Evolutionary conservation across 2,797 vertebrate species (phyloP).

Genomic region (Hemibagrus guttatus): DNA sequence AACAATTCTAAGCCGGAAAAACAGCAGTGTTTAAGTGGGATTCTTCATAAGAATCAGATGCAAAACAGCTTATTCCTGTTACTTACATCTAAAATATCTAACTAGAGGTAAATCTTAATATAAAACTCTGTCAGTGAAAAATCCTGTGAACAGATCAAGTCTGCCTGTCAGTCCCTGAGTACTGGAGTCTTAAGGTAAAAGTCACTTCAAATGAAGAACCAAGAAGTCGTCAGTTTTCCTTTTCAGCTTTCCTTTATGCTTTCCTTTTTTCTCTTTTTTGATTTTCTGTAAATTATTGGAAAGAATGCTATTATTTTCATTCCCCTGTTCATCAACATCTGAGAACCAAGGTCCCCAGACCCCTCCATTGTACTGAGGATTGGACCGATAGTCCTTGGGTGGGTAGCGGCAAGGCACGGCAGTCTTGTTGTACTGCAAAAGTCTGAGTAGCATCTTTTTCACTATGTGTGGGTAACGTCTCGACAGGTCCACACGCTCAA

Average conservation of each 20-base stretch:
- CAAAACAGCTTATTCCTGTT: constrained; percentile 43
- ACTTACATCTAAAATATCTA: constrained; percentile 55
- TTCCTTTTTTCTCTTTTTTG: constrained; percentile 68
- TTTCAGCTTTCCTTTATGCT: constrained; percentile 67
- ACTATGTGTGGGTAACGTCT: constrained; percentile 84
- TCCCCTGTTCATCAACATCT: constrained; percentile 78
- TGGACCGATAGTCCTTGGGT: constrained; percentile 89
- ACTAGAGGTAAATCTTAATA: constrained; percentile 51
- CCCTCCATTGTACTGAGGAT: constrained; percentile 92
- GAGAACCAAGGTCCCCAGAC: constrained; percentile 97
- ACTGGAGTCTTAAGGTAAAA: constrained; percentile 44
- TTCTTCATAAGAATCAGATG: constrained; percentile 56
- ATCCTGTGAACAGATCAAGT: constrained; percentile 55
- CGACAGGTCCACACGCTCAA: constrained; percentile 91
- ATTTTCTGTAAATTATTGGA: constrained; percentile 74
- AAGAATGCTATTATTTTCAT: constrained; percentile 69
- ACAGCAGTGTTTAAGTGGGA: constrained; percentile 70
- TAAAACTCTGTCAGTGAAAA: constrained; percentile 48
- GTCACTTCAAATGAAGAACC: not conserved
- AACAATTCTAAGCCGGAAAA: constrained; percentile 60
- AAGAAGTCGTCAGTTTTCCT: constrained; percentile 58
- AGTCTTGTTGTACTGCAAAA: constrained; percentile 88
- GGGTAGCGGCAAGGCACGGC: constrained; percentile 93
- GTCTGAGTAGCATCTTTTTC: constrained; percentile 85
- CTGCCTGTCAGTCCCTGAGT: constrained; percentile 73